phyloP scores from a whole-genome alignment of 2,797 vertebrate species.

The Fratercula arctica region DNA sequence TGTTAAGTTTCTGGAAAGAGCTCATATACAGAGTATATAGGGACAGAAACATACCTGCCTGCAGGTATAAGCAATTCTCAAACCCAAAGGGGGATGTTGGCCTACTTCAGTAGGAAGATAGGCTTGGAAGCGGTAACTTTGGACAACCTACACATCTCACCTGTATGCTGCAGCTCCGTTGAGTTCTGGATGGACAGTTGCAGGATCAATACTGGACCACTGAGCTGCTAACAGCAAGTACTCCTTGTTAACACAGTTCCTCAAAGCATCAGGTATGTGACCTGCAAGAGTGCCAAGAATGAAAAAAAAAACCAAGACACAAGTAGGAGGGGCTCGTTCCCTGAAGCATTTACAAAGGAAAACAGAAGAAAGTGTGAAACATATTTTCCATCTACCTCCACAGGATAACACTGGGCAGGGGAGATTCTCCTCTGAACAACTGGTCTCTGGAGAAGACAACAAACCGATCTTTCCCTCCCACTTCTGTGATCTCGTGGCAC shows the following conservation, averaged over 20 bases:
- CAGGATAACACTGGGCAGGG: neutral
- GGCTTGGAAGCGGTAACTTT: neutral
- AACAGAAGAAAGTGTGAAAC: neutral
- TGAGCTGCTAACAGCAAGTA: slow-evolving; percentile 92
- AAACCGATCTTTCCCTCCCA: neutral
- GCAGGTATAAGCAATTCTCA: neutral
- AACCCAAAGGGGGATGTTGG: neutral
- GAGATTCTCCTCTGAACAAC: neutral
- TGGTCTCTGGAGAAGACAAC: neutral
- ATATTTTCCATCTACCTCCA: neutral
- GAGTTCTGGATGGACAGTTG: slow-evolving; percentile 89
- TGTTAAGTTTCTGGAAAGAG: neutral
- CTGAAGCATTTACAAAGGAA: neutral
- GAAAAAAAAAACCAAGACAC: neutral
- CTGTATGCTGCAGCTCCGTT: slow-evolving; percentile 90
- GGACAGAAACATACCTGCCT: neutral
- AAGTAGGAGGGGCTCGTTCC: neutral
- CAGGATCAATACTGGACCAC: slow-evolving; percentile 90
- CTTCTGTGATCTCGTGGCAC: neutral
- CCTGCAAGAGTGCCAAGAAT: slow-evolving; percentile 74
- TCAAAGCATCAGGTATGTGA: slow-evolving; percentile 91
- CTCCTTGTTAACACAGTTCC: slow-evolving; percentile 96
- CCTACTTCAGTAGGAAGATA: neutral
- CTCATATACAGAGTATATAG: neutral
- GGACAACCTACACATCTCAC: slow-evolving; percentile 60